Evolutionary conservation across 1,140 invertebrate species (phyloP), one percentile per base, ranked within the genome.

Genomic region (Drosophila ambigua): DNA sequence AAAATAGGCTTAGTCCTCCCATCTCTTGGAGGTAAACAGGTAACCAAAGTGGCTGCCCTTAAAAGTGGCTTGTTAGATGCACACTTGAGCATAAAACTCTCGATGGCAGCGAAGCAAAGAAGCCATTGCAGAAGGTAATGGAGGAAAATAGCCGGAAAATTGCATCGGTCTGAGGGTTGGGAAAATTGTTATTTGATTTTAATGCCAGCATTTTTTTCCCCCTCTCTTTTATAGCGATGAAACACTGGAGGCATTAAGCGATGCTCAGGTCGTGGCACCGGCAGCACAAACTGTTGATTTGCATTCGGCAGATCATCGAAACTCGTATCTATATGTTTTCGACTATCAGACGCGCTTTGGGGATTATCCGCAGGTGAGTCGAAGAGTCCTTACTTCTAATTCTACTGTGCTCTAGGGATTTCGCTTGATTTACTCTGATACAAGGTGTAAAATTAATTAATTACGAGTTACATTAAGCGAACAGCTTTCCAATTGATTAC

Each of bases 261-360:
- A 99, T 91, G 98, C 97, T 2, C 95, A 96, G 91, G 97, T 97
- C 28, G 97, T 98, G 1, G 97, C 98, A 4, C 98, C 98, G 0
- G 95, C 98, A 20, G 95, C 99, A 6, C 95, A 97, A 91, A 98
- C 97, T 0, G 97, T 97, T 0, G 97, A 98, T 92, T 95, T 98
- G 51, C 98, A 99, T 92, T 97, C 98, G 16, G 95, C 96, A 45
- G 93, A 95, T 63, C 93, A 95, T 83, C 93, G 95, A 31, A 96
- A 96, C 84, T 98, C 97, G 39, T 98, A 96, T 92, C 94, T 98
- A 53, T 98, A 98, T 92, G 97, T 98, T 15, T 98, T 98, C 92
- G 96, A 97, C 92, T 98, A 99, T 92, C 98, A 98, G 90, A 97
- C 97, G 0, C 97, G 97, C 90, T 96, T 96, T 72, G 97, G 97